phyloP scores from a whole-genome alignment of 2,797 vertebrate species.

The Sibirionetta formosa region DNA sequence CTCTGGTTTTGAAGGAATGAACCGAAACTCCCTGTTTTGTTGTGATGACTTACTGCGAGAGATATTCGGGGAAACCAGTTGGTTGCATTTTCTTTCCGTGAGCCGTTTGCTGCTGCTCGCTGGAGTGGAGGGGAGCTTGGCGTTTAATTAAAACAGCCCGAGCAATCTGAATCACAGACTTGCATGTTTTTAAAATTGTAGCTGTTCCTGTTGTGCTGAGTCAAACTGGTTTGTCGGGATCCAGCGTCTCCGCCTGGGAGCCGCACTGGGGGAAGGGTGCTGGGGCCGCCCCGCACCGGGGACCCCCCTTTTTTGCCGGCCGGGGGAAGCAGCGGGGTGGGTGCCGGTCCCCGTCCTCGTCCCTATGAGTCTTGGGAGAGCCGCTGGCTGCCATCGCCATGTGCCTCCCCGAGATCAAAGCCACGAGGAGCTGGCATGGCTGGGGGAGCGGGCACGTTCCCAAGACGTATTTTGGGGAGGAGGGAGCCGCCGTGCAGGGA shows the following conservation, averaged over 20 bases:
- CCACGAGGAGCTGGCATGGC: not conserved
- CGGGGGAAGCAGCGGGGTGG: not conserved
- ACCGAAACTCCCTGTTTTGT: conserved; percentile 67
- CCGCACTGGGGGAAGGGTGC: conserved; percentile 43
- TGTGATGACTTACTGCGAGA: conserved; percentile 41
- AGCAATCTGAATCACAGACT: conserved; percentile 84
- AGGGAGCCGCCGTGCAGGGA: not conserved
- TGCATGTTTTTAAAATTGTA: conserved; percentile 76
- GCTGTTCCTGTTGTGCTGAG: conserved; percentile 84
- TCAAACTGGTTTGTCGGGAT: conserved; percentile 88
- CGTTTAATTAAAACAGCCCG: conserved; percentile 82
- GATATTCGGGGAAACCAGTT: conserved; percentile 77
- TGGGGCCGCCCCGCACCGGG: not conserved
- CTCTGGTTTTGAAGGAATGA: conserved; percentile 60
- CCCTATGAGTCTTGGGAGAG: not conserved
- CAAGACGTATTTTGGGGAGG: accelerated
- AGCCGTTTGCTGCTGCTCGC: conserved; percentile 41
- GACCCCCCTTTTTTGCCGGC: not conserved
- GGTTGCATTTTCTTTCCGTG: conserved; percentile 68
- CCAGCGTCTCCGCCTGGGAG: conserved; percentile 73
- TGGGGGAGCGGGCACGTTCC: not conserved
- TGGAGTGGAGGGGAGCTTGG: conserved; percentile 67
- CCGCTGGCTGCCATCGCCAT: accelerated
- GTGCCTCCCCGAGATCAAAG: not conserved
- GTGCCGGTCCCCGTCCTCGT: not conserved